A percentile compares a stretch with the other conserved stretches of the same genome.
phyloP scores from a whole-genome alignment of 2,888 invertebrate species.

The Ophioninae sp. region DNA sequence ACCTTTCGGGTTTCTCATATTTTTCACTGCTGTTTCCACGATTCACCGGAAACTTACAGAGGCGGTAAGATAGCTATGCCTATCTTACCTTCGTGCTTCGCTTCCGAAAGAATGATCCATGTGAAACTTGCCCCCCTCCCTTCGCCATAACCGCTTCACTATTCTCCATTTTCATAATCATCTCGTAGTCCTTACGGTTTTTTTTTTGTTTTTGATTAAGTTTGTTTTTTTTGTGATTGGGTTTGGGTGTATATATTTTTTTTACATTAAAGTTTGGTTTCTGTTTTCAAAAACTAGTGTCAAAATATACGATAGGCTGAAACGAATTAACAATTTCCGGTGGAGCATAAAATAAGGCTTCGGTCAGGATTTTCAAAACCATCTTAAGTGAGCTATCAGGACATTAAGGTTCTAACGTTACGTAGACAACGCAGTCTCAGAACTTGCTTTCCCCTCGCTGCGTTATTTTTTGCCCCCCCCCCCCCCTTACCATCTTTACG shows the following conservation, averaged over 20 bases:
- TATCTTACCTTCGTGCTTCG: conserved; percentile 60
- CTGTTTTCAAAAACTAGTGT: too few species aligned
- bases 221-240: too few species aligned
- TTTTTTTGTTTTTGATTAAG: too few species aligned
- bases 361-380: too few species aligned
- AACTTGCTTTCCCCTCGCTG: not conserved
- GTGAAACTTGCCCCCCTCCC: conserved; percentile 71
- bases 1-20: conserved; percentile 29
- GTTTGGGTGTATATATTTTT: too few species aligned
- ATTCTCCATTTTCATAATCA: conserved; percentile 66
- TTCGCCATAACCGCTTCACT: conserved; percentile 49
- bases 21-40: conserved; percentile 48
- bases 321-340: too few species aligned
- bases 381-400: too few species aligned
- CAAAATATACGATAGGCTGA: too few species aligned
- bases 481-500: not conserved
- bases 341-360: too few species aligned
- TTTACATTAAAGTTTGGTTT: too few species aligned
- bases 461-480: not conserved
- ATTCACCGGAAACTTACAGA: conserved; percentile 46
- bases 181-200: too few species aligned
- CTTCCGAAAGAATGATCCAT: conserved; percentile 72
- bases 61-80: conserved; percentile 36
- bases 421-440: not conserved
- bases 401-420: not conserved